These are phyloP conservation scores for Poecilia latipinna DNA, from an alignment of 2,113 vertebrate genomes.

Conservation along the genomic window DNA sequence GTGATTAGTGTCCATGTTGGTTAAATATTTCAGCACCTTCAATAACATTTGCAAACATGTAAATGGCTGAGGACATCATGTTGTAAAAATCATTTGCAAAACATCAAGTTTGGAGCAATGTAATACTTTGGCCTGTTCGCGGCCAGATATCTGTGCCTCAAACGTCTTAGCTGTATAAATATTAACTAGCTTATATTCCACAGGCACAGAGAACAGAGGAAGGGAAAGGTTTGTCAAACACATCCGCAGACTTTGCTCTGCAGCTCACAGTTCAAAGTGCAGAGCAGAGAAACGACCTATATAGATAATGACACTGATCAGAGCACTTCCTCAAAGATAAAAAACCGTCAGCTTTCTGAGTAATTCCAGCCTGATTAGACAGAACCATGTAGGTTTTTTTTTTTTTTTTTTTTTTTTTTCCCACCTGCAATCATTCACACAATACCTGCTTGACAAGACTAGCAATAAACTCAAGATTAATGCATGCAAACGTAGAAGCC, in stretches of 20 bases:
- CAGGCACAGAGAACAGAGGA: background rate
- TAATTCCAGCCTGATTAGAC: conserved; percentile 6
- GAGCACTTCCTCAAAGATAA: conserved; percentile 9
- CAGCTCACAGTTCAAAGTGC: conserved; percentile 30
- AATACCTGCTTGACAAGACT: background rate
- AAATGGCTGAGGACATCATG: background rate
- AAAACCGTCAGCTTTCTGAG: background rate
- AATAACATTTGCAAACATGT: background rate
- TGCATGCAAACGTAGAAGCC: background rate
- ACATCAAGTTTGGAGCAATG: background rate
- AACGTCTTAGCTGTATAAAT: background rate
- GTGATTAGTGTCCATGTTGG: background rate
- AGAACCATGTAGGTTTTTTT: background rate
- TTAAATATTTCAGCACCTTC: background rate
- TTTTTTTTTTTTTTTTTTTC: background rate
- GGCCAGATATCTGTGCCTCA: background rate
- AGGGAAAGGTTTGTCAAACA: background rate
- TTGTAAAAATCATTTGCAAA: background rate
- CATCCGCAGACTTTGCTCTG: background rate
- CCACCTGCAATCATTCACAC: background rate
- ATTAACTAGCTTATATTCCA: conserved; percentile 27
- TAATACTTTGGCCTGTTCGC: conserved; percentile 9
- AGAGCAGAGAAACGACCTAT: background rate
- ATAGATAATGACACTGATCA: background rate
- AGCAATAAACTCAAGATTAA: background rate